Evolutionary conservation across 2,888 invertebrate species (phyloP), one percentile per base, ranked within the genome.

Genomic region (Auanema sp.): DNA sequence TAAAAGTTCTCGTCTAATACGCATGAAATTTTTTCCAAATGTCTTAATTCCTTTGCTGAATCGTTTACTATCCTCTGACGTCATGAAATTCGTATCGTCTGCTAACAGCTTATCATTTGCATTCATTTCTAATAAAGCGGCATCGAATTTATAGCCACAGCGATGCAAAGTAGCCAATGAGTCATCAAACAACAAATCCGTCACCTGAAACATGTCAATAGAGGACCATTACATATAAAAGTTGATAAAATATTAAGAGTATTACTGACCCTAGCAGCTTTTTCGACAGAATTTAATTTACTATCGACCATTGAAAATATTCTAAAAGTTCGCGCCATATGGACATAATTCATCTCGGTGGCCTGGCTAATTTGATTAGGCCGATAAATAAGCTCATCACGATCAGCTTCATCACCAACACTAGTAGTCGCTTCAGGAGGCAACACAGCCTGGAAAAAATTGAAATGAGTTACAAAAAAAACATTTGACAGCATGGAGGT

Each of bases 21-120:
- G 90, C 87, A 94, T 94, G 87, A 98, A 98, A 87, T 98, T 97
- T 87, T 98, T 99, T 79, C 98, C 98, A 87, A 94, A 94, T 85
- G 94, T 94, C 74, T 96, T 89, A 79, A 99, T 89, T 77, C 98
- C 98, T 88, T 97, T 97, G 71, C 95, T 93, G 88, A 99, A 98
- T 79, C 70, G 71, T 54, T 81, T 81, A 51, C 75, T 72, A 61
- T 81, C 81, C 11, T 81, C 81, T 21, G 67, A 67, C 16, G 73
- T 77, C 76, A 81, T 78, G 62, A 75, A 79, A 44, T 69, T 72
- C 18, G 65, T 66, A 60, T 80, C 77, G 21, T 69, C 65, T 16
- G 75, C 66, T 42, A 78, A 58, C 40, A 81, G 66, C 16, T 68
- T 64, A 50, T 76, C 76, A 58, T 75, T 72, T n/a, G 71, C 74